Conservation (phyloP, 23 tunicate genomes). For the Trididemnum miniatum region DNA sequence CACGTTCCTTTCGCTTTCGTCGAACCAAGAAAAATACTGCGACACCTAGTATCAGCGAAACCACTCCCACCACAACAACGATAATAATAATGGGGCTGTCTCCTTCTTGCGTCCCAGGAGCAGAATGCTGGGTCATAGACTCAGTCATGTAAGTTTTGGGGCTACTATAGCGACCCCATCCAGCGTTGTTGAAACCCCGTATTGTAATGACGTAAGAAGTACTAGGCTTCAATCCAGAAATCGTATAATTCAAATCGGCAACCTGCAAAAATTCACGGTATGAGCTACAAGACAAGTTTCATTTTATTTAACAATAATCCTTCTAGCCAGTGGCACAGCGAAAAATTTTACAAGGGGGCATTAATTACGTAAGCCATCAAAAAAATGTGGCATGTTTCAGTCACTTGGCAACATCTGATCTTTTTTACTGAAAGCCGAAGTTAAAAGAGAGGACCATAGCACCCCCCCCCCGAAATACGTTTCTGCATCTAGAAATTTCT, state of each 20-base stretch:
- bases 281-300: too few species aligned
- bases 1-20: neutral
- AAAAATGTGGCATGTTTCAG: too few species aligned
- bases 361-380: too few species aligned
- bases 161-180: slow-evolving; percentile 51
- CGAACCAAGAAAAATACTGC: neutral
- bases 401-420: too few species aligned
- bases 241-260: slow-evolving; percentile 22
- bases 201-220: slow-evolving; percentile 43
- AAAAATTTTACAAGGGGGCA: too few species aligned
- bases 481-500: too few species aligned
- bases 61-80: neutral
- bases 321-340: too few species aligned
- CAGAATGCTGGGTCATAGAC: neutral
- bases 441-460: too few species aligned
- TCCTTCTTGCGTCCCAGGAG: neutral
- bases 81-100: neutral
- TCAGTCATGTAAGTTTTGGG: slow-evolving; percentile 7
- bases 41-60: neutral
- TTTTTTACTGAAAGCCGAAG: too few species aligned
- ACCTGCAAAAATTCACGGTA: too few species aligned
- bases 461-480: too few species aligned
- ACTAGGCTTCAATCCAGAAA: slow-evolving; percentile 28
- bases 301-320: too few species aligned
- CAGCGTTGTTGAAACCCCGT: slow-evolving; percentile 49